Evolutionary conservation across 2,113 vertebrate genomes (phyloP), one percentile per base, ranked within the genome.

Genomic region (Bostrychus sinensis): DNA sequence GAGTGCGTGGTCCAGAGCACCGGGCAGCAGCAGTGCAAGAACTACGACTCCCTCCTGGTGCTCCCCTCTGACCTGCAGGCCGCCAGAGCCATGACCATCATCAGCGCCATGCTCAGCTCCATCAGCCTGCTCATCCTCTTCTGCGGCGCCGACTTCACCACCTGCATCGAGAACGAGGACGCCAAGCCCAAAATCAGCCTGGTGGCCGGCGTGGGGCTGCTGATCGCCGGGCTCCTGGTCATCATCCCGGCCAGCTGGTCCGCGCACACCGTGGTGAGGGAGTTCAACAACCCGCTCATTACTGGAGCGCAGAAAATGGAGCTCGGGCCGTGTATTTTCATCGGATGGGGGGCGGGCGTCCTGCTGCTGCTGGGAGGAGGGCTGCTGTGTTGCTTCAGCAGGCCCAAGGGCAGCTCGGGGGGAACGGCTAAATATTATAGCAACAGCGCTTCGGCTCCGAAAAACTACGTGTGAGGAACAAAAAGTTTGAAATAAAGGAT

Each of bases 1-100:
- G 41, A 20, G 58, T 94, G 93, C n/a, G 91, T 92, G 76, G 64
- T 77, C n/a, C 92, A 94, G 91, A 94, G 93, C 38, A 93, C 92
- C 0, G 93, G 92, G 1, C 93, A 94, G 89, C 91, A 92, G 82
- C 93, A 94, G 86, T 94, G 93, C 69, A 93, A 93, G 83, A 61
- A 22, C 39, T 93, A 89, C 8, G 92, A 94, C 1, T 92, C 91
- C 3, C 22, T 94, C 76, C 86, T 94, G 42, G 72, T 76, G 19
- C 50, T 93, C 80, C 0, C 72, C 14, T 60, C 87, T 0, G 90
- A 92, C 62, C 79, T 91, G 1, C 92, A 94, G 81, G 92, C 92
- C 0, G 79, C 92, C 30, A 89, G 92, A 0, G 93, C 92, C 76
- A 73, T 94, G 91, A 86, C 77, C 77, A 88, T 93, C 79, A 90